Base-by-base conservation (phyloP, 2,797 vertebrate genomes). In the Eremophila alpestris region DNA sequence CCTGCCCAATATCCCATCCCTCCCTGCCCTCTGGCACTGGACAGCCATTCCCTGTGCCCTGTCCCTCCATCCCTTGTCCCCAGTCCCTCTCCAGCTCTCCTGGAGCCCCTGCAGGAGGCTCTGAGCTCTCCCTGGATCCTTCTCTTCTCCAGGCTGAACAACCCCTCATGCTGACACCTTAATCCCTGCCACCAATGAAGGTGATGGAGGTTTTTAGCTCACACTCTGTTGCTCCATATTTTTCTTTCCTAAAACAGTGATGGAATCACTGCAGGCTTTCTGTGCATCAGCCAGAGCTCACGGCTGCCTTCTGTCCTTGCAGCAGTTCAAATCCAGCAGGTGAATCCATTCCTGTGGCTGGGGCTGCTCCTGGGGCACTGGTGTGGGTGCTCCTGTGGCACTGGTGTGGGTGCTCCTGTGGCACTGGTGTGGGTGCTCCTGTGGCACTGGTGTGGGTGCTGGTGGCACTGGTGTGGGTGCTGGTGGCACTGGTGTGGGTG, bases 191-290 rank as follows among this genome's bases (percentile, higher is more conserved):
- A 5, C 51, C 5, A 0, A 3, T 26, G 30, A 29, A 13, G 9
- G 23, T 24, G 22, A 23, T 0, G 0, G 6, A 5, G 10, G 16
- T 76, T 59, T 38, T 29, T 54, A n/a, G 30, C 36, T 73, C 59
- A 1, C 34, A 2, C 32, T 76, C 41, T 30, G 2, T 29, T 34
- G 21, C 27, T 92, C 76, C 16, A 3, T 0, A 3, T 56, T 65
- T 63, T 60, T 63, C 63, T 34, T 24, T 46, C 27, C 48, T 51
- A 1, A 62, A 70, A 5, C 3, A 30, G 45, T 20, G 49, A 5
- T 54, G 74, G 21, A 15, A 51, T 87, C 29, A 6, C 21, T 62
- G 18, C 7, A 41, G 49, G 34, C 27, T 63, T 30, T 64, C 2
- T 38, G 38, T 38, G 38, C 13, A 6, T 56, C 51, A 36, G 30